phyloP scores from a whole-genome alignment of 2,888 invertebrate species.

The Suillia variegata region DNA sequence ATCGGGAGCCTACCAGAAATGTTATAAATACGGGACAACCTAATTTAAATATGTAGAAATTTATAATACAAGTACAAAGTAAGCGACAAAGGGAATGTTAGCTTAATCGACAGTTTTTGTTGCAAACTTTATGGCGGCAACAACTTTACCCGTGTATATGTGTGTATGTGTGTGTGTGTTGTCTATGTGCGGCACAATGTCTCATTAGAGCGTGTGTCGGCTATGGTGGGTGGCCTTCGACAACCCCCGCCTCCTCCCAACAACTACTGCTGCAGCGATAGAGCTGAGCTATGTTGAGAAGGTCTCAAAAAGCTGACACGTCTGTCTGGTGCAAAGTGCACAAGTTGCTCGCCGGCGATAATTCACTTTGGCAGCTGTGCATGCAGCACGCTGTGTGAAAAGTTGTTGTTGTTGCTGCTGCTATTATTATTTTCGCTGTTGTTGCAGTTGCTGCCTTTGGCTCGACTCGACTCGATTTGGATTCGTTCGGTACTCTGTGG shows the following conservation, averaged over 20 bases:
- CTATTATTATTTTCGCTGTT: too few relatives aligned
- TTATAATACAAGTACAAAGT: too few relatives aligned
- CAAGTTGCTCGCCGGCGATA: constrained; percentile 7
- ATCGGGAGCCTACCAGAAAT: too few relatives aligned
- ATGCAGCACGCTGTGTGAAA: too few relatives aligned
- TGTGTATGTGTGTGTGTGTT: too few relatives aligned
- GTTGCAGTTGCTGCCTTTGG: background rate
- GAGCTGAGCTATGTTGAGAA: background rate
- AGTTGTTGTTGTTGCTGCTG: background rate
- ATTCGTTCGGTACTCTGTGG: too few relatives aligned
- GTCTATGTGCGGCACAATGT: constrained; percentile 4
- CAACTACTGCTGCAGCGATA: too few relatives aligned
- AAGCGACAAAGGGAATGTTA: background rate
- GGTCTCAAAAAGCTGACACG: background rate
- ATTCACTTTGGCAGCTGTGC: constrained; percentile 17
- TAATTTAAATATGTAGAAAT: too few relatives aligned
- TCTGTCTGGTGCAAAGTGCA: background rate
- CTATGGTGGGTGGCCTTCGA: too few relatives aligned
- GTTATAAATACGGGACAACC: too few relatives aligned
- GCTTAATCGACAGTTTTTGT: background rate
- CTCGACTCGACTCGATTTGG: too few relatives aligned
- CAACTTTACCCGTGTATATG: too few relatives aligned
- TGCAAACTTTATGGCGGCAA: background rate
- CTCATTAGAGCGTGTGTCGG: constrained; percentile 5
- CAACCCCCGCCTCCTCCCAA: background rate